Percentiles rank a stretch among this genome's conserved stretches.
Conservation (phyloP, 2,113 vertebrate species). For the Henicopernis longicauda region DNA sequence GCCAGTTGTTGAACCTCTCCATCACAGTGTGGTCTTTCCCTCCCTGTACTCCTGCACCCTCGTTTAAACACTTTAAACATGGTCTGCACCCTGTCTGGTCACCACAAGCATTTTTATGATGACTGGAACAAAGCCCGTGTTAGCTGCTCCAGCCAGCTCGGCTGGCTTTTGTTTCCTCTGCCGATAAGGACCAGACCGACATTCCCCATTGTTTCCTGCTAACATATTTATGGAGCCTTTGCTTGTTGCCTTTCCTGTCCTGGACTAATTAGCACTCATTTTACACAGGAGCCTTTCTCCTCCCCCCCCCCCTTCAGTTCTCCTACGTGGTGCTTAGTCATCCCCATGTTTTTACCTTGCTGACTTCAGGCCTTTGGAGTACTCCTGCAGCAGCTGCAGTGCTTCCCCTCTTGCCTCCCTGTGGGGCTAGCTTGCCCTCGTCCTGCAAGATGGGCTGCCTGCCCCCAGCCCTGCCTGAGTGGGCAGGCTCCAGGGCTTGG, state of each 20-base stretch:
- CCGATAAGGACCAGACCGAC: conserved; percentile 8
- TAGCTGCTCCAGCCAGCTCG: background rate
- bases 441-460: background rate
- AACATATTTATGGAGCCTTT: conserved; percentile 18
- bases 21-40: background rate
- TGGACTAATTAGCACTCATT: background rate
- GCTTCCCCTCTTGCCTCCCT: background rate
- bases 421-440: background rate
- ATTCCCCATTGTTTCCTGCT: conserved; percentile 30
- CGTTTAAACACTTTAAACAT: background rate
- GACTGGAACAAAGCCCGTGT: background rate
- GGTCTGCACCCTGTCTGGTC: background rate
- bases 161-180: conserved; percentile 18
- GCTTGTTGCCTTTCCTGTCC: background rate
- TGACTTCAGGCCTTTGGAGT: background rate
- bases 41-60: background rate
- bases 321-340: background rate
- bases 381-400: background rate
- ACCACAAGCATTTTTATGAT: background rate
- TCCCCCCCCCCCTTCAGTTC: background rate
- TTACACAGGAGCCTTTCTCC: background rate
- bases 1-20: background rate
- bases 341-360: background rate
- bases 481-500: background rate
- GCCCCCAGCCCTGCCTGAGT: background rate